phyloP scores from a whole-genome alignment of 2,797 vertebrate species.

The Phyllotis vaccarum region DNA sequence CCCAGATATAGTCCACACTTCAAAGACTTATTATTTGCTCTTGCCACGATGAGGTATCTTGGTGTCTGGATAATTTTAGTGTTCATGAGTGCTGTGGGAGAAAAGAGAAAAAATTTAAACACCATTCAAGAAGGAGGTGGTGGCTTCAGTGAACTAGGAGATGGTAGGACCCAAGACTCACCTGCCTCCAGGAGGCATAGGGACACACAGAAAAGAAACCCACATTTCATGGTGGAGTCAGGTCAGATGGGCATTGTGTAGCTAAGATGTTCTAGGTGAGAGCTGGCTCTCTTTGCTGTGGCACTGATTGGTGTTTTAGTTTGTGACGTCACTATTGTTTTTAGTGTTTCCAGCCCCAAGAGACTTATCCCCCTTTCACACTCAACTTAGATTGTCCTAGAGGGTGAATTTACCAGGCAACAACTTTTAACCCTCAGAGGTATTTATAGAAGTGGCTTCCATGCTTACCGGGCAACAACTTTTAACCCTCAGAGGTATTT shows the following conservation, averaged over 20 bases:
- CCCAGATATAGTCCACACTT: background rate
- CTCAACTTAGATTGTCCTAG: rapidly evolving
- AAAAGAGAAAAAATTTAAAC: background rate
- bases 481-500: background rate
- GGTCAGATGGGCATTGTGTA: rapidly evolving
- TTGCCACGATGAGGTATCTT: slow-evolving; percentile 62
- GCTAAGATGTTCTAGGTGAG: rapidly evolving
- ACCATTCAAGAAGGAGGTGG: background rate
- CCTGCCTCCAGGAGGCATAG: slow-evolving; percentile 52
- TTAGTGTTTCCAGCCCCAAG: background rate
- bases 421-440: rapidly evolving
- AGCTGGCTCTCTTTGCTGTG: background rate
- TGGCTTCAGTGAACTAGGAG: background rate
- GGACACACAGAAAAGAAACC: background rate
- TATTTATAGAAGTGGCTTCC: background rate
- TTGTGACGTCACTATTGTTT: background rate
- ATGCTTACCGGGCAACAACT: rapidly evolving
- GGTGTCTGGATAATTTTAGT: slow-evolving; percentile 54
- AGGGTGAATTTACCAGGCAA: background rate
- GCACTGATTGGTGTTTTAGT: background rate
- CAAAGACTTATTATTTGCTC: background rate
- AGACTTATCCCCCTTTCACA: rapidly evolving
- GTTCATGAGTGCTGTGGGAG: background rate
- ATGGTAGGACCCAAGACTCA: background rate
- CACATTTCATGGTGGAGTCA: background rate